Conservation (phyloP, 2,888 invertebrate species). For the Ypsolopha sequella region DNA sequence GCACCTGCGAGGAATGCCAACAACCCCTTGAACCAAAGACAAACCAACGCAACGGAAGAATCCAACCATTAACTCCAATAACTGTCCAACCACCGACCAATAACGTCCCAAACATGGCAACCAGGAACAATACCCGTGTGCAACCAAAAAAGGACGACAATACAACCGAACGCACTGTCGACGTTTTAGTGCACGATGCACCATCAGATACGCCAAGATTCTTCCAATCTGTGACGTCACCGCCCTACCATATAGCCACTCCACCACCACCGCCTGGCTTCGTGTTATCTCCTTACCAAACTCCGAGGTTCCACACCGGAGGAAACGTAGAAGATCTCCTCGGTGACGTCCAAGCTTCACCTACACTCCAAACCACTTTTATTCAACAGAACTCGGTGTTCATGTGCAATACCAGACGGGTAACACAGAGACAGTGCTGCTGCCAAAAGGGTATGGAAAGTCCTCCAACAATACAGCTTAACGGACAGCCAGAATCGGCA, state of each 20-base stretch:
- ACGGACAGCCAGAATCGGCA: background rate
- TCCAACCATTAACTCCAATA: background rate
- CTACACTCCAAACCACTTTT: constrained; percentile 52
- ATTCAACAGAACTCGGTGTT: constrained; percentile 64
- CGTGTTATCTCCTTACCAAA: constrained; percentile 48
- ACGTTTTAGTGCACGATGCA: constrained; percentile 58
- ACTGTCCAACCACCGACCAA: background rate
- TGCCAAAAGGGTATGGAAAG: constrained; percentile 29
- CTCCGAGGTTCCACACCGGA: constrained; percentile 63
- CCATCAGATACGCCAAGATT: constrained; percentile 48
- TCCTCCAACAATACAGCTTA: background rate
- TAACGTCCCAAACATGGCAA: constrained; percentile 8
- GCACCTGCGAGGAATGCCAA: constrained; percentile 58
- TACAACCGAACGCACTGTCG: constrained; percentile 46
- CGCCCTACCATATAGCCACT: constrained; percentile 39
- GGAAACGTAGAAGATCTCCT: constrained; percentile 78
- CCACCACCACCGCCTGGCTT: constrained; percentile 46
- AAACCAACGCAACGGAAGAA: background rate
- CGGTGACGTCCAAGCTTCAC: constrained; percentile 73
- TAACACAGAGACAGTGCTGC: constrained; percentile 53
- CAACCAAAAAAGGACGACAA: constrained; percentile 37
- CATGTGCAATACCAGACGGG: constrained; percentile 59
- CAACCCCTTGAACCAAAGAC: constrained; percentile 22
- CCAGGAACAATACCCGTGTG: background rate
- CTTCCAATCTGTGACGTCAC: constrained; percentile 54